phyloP scores from a whole-genome alignment of 2,797 vertebrate species.

The Sus cebifrons region DNA sequence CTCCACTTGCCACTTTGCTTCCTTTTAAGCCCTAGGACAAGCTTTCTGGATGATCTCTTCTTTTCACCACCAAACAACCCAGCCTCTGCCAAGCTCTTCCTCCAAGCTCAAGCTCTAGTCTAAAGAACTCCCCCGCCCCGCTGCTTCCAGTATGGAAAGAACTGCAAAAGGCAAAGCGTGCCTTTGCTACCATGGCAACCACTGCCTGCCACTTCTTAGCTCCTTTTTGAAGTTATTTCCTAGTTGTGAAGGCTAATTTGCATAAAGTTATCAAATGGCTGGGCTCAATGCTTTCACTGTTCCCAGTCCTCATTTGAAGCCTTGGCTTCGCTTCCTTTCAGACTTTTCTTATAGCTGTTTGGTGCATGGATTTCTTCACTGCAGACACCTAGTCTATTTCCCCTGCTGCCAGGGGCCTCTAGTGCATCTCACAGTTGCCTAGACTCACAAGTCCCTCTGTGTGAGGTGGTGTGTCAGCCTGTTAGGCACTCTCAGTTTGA shows the following conservation, averaged over 20 bases:
- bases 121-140: background rate
- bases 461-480: background rate
- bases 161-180: background rate
- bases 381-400: background rate
- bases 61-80: background rate
- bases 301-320: background rate
- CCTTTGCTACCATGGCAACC: slow-evolving; percentile 62
- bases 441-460: background rate
- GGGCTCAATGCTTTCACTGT: background rate
- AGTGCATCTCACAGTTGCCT: background rate
- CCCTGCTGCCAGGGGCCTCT: background rate
- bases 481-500: background rate
- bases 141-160: background rate
- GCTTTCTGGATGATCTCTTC: slow-evolving; percentile 17
- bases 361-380: background rate
- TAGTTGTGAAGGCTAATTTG: slow-evolving; percentile 72
- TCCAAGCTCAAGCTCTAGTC: background rate
- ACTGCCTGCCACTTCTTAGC: slow-evolving; percentile 22
- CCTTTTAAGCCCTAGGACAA: background rate
- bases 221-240: slow-evolving; percentile 77
- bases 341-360: background rate
- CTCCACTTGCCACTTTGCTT: background rate
- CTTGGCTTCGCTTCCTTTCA: slow-evolving; percentile 22
- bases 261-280: slow-evolving; percentile 8
- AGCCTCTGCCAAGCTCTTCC: background rate